Conservation (phyloP, 1,140 invertebrate species). For the Belonocnema kinseyi region DNA sequence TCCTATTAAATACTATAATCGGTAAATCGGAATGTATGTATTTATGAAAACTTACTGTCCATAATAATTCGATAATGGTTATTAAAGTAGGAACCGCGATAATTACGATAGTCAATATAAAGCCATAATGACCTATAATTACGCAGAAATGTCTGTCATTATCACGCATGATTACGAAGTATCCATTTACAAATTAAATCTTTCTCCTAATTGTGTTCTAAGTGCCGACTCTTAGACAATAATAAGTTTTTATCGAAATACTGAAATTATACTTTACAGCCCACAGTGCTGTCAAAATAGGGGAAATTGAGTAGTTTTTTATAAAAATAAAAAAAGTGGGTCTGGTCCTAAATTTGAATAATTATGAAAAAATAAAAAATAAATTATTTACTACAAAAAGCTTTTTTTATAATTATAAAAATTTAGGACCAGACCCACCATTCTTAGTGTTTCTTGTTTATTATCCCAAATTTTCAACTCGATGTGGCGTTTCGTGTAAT, state of each 20-base stretch:
- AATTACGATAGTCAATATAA: slow-evolving; percentile 1
- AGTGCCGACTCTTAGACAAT: slow-evolving; percentile 14
- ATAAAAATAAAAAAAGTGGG: neutral
- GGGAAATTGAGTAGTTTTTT: too few species aligned
- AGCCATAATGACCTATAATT: slow-evolving; percentile 8
- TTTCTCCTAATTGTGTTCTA: slow-evolving; percentile 13
- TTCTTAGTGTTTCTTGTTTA: too few species aligned
- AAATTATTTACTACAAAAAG: too few species aligned
- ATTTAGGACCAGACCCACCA: too few species aligned
- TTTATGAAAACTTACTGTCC: neutral
- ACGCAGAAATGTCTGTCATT: slow-evolving; percentile 9
- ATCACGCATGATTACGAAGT: slow-evolving; percentile 3
- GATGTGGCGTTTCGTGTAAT: too few species aligned
- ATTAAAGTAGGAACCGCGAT: neutral
- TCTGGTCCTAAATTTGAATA: too few species aligned
- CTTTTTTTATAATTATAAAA: too few species aligned
- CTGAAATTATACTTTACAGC: neutral
- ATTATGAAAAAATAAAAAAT: too few species aligned
- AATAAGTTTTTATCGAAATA: slow-evolving; percentile 1
- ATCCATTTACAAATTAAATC: neutral
- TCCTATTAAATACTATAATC: too few species aligned
- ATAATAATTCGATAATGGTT: slow-evolving; percentile 14
- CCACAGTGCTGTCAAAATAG: too few species aligned
- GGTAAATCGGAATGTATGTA: too few species aligned
- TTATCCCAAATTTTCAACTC: too few species aligned